phyloP scores from a whole-genome alignment of 2,113 vertebrate species.

The Aptenodytes forsteri region DNA sequence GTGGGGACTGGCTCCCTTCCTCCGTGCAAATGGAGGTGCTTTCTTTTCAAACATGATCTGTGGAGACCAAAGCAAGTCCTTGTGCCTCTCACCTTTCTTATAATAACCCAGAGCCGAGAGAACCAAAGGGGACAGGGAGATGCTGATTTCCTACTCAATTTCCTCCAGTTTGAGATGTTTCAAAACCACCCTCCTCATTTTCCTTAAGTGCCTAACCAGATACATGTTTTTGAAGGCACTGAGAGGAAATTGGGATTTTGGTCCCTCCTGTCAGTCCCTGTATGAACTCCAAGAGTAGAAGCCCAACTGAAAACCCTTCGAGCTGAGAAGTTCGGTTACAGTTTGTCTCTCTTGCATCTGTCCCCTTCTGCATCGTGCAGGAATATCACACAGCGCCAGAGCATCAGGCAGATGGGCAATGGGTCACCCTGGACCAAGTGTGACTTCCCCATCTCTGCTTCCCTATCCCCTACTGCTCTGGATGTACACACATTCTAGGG shows the following conservation, averaged over 20 bases:
- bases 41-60: background rate
- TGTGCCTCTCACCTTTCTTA: background rate
- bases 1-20: background rate
- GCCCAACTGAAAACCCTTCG: background rate
- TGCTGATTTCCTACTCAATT: background rate
- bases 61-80: background rate
- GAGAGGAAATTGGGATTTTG: background rate
- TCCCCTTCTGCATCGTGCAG: background rate
- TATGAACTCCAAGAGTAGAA: background rate
- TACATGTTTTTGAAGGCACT: background rate
- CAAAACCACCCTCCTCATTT: background rate
- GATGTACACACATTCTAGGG: background rate
- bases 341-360: background rate
- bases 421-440: background rate
- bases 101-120: background rate
- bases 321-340: background rate
- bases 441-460: background rate
- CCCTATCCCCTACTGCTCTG: background rate
- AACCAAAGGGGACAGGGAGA: background rate
- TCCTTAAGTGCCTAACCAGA: background rate
- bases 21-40: background rate
- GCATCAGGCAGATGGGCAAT: background rate
- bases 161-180: background rate
- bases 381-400: background rate
- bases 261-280: background rate